Base-by-base conservation (phyloP, 2,113 vertebrate species). In the Mobula birostris region DNA sequence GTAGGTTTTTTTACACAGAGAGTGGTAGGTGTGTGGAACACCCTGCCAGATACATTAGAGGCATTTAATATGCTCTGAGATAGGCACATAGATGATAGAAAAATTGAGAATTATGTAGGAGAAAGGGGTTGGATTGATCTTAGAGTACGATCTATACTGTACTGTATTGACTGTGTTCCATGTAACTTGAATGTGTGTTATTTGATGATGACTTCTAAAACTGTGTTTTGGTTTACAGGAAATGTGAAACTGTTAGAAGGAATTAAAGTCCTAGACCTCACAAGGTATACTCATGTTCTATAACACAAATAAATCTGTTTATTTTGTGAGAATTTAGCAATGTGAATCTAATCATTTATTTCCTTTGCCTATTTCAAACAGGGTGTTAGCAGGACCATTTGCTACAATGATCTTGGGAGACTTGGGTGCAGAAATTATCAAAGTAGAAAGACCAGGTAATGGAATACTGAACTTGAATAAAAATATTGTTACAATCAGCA, bases 371-470 rank as follows among this genome's bases (percentile, higher is more conserved):
- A 78, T 88, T 48, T 94, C n/a, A 95, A 96, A 12, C 95, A 99
- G 99, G 94, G 97, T 99, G 11, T 96, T 99, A 96, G 98, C 98
- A 0, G 99, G 99, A 80, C 99, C 99, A 21, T 99, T 99, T 96
- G 97, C 98, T 94, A 98, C 98, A 74, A 99, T 99, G 98, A 98
- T 99, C 96, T 97, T 99, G 85, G 98, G 97, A 96, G 98, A 99
- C 95, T 97, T 99, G 94, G 98, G 99, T 94, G 98, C 98, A 70
- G 98, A 99, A 96, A 97, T 99, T 68, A 98, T 99, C 95, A 99
- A 99, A 96, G 98, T 99, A 94, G 99, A 99, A 97, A 97, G 96
- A 95, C 98, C 98, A 96, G 98, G 99, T 98, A 96, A 97, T 40
- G 21, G 82, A 66, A 58, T 29, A 12, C 83, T 17, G 2, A 68